Base-by-base conservation (phyloP, 2,113 vertebrate species). In the Fulica atra region DNA sequence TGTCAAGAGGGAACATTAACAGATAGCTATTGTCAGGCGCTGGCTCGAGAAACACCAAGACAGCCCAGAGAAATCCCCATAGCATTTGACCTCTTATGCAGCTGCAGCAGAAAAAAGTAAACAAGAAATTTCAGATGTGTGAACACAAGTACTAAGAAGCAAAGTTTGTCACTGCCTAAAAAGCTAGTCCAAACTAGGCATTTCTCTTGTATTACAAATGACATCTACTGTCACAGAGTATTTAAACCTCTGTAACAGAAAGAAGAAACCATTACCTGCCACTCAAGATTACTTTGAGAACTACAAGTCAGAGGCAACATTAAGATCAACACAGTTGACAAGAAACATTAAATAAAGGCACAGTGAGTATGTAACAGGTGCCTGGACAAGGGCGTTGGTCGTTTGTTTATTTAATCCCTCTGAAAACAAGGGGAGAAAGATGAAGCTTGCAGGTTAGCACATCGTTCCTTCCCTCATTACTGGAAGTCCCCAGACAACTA, bases 61-160 rank as follows among this genome's bases (percentile, higher is more conserved):
- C 31, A 81, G 91, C 29, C 82, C 95, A 96, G 66, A 93, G 83
- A 90, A 94, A 85, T 93, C 86, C 95, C 83, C 50, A 66, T 4
- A 79, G 91, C 20, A 94, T 91, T 87, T 76, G 83, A 87, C 80
- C 83, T 96, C 87, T 81, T 53, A 72, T 51, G 93, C 95, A 97
- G 96, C 96, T 97, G 96, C 96, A 97, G 80, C 44, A 82, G 88
- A 69, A 81, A 94, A 97, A 95, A 94, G 88, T 94, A 96, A 96
- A 97, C 93, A 96, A 94, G 86, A 61, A 89, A 72, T 53, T 92
- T 97, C 93, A 95, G 88, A 96, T 92, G 77, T 36, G 48, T 76
- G 92, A 91, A 84, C 76, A 76, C n/a, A 68, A 92, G 59, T 29
- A 73, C 54, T 63, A 68, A 65, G 80, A 59, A 86, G 71, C 21